Base-by-base conservation (phyloP, 2,888 invertebrate species). In the Mantis religiosa region DNA sequence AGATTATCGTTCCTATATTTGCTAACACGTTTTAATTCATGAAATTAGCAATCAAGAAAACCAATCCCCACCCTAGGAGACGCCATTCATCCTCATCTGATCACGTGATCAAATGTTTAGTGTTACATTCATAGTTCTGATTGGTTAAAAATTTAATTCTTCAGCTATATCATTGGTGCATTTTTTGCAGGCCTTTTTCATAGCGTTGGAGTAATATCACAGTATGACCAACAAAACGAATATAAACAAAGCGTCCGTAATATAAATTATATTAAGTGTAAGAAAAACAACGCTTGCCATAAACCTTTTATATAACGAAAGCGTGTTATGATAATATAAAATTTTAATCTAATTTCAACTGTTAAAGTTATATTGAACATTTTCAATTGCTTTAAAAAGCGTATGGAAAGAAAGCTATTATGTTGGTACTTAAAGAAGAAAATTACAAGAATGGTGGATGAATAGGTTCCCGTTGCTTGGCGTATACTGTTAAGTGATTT, bases 91-190 rank as follows among this genome's bases (percentile, higher is more conserved):
- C 93, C 92, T 92, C 92, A 92, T 93, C 93, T 91, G 91, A 87
- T 91, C 91, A 91, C 90, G 91, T 91, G 91, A 91, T 84, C 88
- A 89, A 82, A 84, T 71, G 41, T 96, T 96, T 96, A 96, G 96
- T 86, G 95, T 96, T 91, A 95, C 96, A 90, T 96, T 96, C 93
- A 96, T 95, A 27, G 3, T 71, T 54, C 82, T 87, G 83, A 87
- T 89, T 89, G 89, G 89, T 30, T 87, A 87, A 87, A 87, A 87
- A 87, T 34, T 34, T 20, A 3, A 34, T n/a, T 7, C 30, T 30
- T 82, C 81, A 81, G 82, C 34, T 34, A 25, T 28, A 82, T 87
- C 81, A 81, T 87, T 87, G 87, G 87, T 28, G 87, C 30, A 34
- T 87, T 87, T 81, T 82, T 82, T 81, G 81, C 20, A 20, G 0